These are phyloP conservation scores for Caenorhabditis angaria DNA, from an alignment of 2,888 invertebrate genomes.

Conservation along the genomic window DNA sequence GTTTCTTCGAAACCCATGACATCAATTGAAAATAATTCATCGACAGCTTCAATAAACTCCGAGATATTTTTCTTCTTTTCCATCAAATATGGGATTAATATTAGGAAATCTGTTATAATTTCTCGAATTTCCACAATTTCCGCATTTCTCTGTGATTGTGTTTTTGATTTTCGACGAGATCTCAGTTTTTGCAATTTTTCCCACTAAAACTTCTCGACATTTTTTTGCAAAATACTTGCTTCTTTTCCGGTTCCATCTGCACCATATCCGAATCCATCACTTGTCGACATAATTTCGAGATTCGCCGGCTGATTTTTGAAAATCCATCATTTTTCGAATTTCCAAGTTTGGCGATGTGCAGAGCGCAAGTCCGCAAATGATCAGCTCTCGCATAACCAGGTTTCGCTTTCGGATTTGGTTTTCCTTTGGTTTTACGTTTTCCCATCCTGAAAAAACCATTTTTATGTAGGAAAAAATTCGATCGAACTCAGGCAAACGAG, in stretches of 20 bases:
- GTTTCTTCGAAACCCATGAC: too few species aligned
- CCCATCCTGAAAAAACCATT: background rate
- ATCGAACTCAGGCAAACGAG: too few species aligned
- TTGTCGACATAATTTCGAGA: constrained; percentile 51
- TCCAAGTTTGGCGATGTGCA: constrained; percentile 32
- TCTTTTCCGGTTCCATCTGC: constrained; percentile 50
- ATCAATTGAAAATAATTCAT: too few species aligned
- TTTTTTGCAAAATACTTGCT: constrained; percentile 56
- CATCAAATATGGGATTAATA: too few species aligned
- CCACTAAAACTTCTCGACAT: constrained; percentile 54
- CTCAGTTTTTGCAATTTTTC: constrained; percentile 32
- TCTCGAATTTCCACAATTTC: constrained; percentile 28
- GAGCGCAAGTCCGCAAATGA: constrained; percentile 32
- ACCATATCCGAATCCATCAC: constrained; percentile 53
- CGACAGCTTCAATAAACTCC: too few species aligned
- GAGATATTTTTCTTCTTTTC: too few species aligned
- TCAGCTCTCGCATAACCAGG: constrained; percentile 32
- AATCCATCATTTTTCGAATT: constrained; percentile 49
- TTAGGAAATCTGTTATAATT: too few species aligned
- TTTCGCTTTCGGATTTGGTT: constrained; percentile 8
- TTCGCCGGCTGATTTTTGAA: constrained; percentile 49
- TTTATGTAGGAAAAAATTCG: background rate
- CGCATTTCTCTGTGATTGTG: constrained; percentile 32
- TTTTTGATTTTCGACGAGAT: constrained; percentile 17
- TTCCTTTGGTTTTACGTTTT: constrained; percentile 8